Conservation (phyloP, 2,888 invertebrate species). For the Thelaira solivaga region DNA sequence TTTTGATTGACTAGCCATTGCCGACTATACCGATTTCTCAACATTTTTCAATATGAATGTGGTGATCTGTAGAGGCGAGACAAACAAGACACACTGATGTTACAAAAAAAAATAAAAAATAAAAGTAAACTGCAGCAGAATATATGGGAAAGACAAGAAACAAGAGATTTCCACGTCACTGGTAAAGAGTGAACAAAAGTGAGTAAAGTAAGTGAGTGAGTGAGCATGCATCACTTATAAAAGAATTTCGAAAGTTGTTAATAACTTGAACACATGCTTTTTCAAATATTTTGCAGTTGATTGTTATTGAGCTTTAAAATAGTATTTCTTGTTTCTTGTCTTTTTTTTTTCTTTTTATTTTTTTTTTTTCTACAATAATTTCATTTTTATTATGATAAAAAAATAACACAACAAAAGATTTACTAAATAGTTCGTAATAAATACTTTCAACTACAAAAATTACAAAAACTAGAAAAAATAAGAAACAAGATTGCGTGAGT, state of each 20-base stretch:
- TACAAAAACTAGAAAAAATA: too few species aligned
- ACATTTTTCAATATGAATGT: constrained; percentile 65
- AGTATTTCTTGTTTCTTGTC: background rate
- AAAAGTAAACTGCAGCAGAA: background rate
- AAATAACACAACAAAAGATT: too few species aligned
- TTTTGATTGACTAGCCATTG: constrained; percentile 70
- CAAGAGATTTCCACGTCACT: too few species aligned
- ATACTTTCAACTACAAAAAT: too few species aligned
- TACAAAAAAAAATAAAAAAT: too few species aligned
- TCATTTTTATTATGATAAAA: too few species aligned
- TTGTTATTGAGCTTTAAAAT: too few species aligned
- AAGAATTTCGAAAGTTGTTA: constrained; percentile 49
- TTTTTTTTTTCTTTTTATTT: background rate
- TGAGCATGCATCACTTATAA: constrained; percentile 7
- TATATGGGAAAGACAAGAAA: too few species aligned
- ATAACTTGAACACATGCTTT: constrained; percentile 27
- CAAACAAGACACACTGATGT: background rate
- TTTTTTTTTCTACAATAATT: background rate
- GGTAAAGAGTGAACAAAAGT: background rate
- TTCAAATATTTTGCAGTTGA: too few species aligned
- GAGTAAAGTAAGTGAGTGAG: background rate
- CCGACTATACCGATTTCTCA: constrained; percentile 72
- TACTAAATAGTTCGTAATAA: too few species aligned
- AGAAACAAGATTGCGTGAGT: constrained; percentile 47
- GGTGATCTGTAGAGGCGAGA: constrained; percentile 27